Evolutionary conservation across 35 echinoderm and acorn worm genomes (phyloP).

Genomic region (Antedon bifida): DNA sequence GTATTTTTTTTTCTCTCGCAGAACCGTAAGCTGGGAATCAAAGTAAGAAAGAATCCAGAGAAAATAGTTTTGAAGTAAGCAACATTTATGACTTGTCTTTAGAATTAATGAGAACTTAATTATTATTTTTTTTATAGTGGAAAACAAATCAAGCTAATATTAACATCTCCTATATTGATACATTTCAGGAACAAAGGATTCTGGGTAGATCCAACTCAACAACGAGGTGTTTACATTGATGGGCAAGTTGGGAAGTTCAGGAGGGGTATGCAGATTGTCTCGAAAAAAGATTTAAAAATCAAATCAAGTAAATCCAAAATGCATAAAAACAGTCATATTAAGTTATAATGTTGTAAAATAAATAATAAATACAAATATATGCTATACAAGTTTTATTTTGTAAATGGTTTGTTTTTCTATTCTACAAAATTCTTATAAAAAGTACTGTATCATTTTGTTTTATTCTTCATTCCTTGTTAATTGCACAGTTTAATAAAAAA

Average conservation of each 20-base stretch:
- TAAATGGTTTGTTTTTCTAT: no score
- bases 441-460: no score
- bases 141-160: no score
- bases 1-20: conserved; percentile 21
- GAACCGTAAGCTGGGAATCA: conserved; percentile 68
- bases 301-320: not conserved
- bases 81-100: not conserved
- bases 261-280: conserved; percentile 60
- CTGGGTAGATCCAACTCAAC: conserved; percentile 61
- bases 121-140: no score
- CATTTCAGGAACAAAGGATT: conserved; percentile 78
- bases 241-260: conserved; percentile 73
- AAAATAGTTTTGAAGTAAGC: conserved; percentile 30
- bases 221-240: conserved; percentile 43
- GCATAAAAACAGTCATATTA: not conserved
- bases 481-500: no score
- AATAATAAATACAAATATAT: no score
- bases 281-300: conserved; percentile 29
- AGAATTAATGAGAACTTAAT: not conserved
- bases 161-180: no score
- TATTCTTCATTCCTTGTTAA: no score
- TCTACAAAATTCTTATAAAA: no score
- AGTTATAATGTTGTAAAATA: not conserved
- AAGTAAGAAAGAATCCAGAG: conserved; percentile 50
- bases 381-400: not conserved